Base-by-base conservation (phyloP, 2,113 vertebrate genomes). In the Poeciliopsis prolifica region DNA sequence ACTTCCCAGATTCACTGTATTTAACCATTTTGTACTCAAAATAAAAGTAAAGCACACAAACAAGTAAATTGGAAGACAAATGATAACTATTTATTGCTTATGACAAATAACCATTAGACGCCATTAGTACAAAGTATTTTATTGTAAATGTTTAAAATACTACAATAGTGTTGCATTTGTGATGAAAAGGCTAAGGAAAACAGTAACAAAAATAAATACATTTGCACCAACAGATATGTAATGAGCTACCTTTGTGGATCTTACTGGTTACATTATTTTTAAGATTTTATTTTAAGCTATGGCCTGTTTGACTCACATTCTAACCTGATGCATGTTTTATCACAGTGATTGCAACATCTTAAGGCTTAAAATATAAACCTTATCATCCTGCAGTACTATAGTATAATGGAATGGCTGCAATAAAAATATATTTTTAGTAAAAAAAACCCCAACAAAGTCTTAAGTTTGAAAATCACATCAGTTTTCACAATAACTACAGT, bases 191-290 rank as follows among this genome's bases (percentile, higher is more conserved):
- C 86, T 73, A 87, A 73, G 74, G 77, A 84, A 70, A 84, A 78
- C 78, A 80, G 81, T 92, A 92, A 84, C 82, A 93, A 94, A 91
- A 94, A 94, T 93, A 94, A 94, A 94, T 95, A 94, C 76, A 93
- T 91, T 76, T 88, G 87, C 79, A 83, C 31, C 74, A 65, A 91
- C 65, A 85, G 75, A 78, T 74, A 72, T 66, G 65, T 75, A 69
- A 68, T 42, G 44, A 79, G 61, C n/a, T 62, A 72, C 26, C 78
- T 48, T 58, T 68, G 19, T 33, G 40, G 63, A 73, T 75, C 19
- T 61, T 58, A 31, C 17, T 1, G 44, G 44, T 48, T 48, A 48
- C 44, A 48, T 48, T 1, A 48, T 48, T 48, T 48, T 48, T 48
- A 48, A 48, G 44, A 48, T 17, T 48, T 48, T 48, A 30, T 72